Evolutionary conservation across 2,888 invertebrate species (phyloP), one percentile per base, ranked within the genome.

Genomic region (Oegoconia quadripuncta): DNA sequence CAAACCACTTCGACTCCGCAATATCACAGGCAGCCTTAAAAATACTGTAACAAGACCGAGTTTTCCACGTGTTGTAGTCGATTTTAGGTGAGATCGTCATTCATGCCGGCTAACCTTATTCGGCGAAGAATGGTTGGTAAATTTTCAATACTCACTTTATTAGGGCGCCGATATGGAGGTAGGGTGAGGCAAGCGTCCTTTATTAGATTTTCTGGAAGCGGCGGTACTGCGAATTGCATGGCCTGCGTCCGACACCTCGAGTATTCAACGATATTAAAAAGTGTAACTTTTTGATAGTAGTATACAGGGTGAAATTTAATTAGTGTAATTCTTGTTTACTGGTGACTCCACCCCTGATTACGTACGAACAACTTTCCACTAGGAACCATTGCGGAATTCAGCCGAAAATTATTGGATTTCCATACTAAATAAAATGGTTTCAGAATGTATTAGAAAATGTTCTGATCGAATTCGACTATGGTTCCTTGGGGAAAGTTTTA

Each of bases 71-170:
- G 13, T 9, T 20, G 2, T 29, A 18, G 37, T 46, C 35, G 39
- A 48, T 56, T 67, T 66, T 64, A 62, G 59, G 68, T 65, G 58
- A 63, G 58, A 67, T 67, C 71, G 68, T 68, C 73, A 71, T 73
- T 73, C 69, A 68, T 67, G 64, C 66, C 52, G 56, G 59, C 74
- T 84, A 87, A 84, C 84, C 79, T 84, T 80, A 84, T 79, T 77
- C 76, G 70, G 66, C 68, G 71, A 76, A 86, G 86, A 88, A 88
- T 84, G 82, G 82, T 79, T 83, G 83, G 83, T 86, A 88, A 88
- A 88, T 88, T 88, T 88, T 88, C 88, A 88, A 88, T 88, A 86
- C 81, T 75, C 81, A 80, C 87, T 88, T 87, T 88, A 88, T 88
- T 83, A 88, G 71, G 80, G 79, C 75, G 58, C 73, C 62, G n/a